These are phyloP conservation scores for Drosophila neonasuta DNA, from an alignment of 2,888 invertebrate genomes.

Conservation along the genomic window DNA sequence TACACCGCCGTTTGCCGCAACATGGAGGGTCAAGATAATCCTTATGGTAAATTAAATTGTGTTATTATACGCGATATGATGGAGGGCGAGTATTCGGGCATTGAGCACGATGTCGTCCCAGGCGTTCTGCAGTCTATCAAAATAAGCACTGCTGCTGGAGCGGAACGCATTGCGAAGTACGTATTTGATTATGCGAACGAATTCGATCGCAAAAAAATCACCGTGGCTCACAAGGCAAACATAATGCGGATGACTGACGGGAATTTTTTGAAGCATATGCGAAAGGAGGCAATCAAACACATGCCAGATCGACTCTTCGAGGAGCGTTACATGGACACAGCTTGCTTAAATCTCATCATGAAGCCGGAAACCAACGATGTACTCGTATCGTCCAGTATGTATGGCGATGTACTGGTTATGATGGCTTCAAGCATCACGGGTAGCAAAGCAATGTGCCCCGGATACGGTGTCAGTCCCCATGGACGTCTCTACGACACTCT, in stretches of 20 bases:
- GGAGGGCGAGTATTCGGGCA: constrained; percentile 98
- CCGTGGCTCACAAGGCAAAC: constrained; percentile 99
- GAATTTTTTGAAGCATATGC: constrained; percentile 91
- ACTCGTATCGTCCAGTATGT: constrained; percentile 97
- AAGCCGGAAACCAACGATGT: constrained; percentile 86
- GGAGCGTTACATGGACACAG: constrained; percentile 97
- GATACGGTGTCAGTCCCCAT: constrained; percentile 92
- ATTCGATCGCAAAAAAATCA: constrained; percentile 95
- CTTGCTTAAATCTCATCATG: constrained; percentile 48
- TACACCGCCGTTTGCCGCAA: constrained; percentile 97
- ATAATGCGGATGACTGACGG: constrained; percentile 99
- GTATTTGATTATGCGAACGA: constrained; percentile 98
- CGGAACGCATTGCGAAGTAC: constrained; percentile 96
- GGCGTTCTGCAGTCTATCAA: constrained; percentile 98
- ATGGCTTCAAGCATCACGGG: constrained; percentile 97
- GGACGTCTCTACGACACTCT: constrained; percentile 91
- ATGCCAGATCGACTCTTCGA: constrained; percentile 95
- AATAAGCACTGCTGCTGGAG: constrained; percentile 95
- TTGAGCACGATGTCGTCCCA: constrained; percentile 94
- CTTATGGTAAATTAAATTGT: constrained; percentile 95
- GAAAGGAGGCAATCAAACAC: constrained; percentile 91
- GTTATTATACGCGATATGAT: constrained; percentile 98
- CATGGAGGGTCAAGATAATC: constrained; percentile 91
- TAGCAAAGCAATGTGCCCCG: constrained; percentile 97
- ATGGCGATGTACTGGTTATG: constrained; percentile 98